Evolutionary conservation across 92 coral and sea anemone genomes (phyloP).

Genomic region (Heteractis magnifica): DNA sequence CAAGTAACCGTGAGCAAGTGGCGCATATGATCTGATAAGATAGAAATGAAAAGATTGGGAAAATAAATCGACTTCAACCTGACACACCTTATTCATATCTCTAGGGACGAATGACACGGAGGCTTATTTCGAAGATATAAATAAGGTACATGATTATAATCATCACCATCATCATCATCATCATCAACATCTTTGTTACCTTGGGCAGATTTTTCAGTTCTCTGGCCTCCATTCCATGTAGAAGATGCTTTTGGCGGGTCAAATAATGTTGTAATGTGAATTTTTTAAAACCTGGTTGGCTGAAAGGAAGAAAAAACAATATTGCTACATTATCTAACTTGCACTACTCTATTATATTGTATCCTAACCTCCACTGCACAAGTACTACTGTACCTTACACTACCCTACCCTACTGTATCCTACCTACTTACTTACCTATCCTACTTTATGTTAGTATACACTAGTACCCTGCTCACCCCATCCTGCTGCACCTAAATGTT

Average conservation of each 20-base stretch:
- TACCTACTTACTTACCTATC: too few relatives aligned
- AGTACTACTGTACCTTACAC: too few relatives aligned
- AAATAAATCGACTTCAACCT: neutral
- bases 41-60: neutral
- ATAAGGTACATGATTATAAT: neutral
- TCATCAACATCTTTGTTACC: conserved; percentile 36
- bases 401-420: too few relatives aligned
- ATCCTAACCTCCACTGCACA: too few relatives aligned
- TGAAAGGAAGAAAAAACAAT: neutral
- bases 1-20: conserved; percentile 69
- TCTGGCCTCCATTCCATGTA: conserved; percentile 90
- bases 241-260: conserved; percentile 79
- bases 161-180: conserved; percentile 18
- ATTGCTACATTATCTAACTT: neutral
- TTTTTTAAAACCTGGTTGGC: conserved; percentile 69
- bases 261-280: conserved; percentile 78
- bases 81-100: neutral
- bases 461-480: too few relatives aligned
- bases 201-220: conserved; percentile 78
- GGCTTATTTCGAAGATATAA: too few relatives aligned
- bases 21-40: conserved; percentile 46
- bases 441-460: too few relatives aligned
- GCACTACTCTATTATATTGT: too few relatives aligned
- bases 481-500: too few relatives aligned
- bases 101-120: too few relatives aligned